phyloP scores from a whole-genome alignment of 2,113 vertebrate species.

The Nerophis lumbriciformis region DNA sequence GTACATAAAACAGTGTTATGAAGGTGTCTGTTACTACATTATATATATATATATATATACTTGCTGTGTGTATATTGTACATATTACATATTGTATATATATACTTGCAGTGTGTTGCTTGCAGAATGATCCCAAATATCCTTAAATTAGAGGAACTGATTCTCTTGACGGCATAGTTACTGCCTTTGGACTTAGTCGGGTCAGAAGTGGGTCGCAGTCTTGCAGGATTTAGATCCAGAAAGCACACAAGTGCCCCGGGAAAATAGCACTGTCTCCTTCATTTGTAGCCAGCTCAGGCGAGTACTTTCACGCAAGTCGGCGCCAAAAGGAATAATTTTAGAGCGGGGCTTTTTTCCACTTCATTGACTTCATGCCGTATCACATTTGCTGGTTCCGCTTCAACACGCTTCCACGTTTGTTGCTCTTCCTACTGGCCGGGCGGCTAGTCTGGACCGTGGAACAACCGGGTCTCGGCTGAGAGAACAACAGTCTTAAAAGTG shows the following conservation, averaged over 20 bases:
- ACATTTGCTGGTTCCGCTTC: slow-evolving; percentile 37
- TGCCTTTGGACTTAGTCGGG: too few species aligned
- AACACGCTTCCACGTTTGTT: slow-evolving; percentile 13
- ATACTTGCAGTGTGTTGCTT: too few species aligned
- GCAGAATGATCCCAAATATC: too few species aligned
- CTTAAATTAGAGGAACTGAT: too few species aligned
- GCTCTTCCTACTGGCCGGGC: slow-evolving; percentile 18
- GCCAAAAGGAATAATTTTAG: slow-evolving; percentile 45
- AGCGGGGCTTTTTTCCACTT: slow-evolving; percentile 29
- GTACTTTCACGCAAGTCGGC: slow-evolving; percentile 21
- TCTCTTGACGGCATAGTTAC: too few species aligned
- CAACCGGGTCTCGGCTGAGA: not conserved
- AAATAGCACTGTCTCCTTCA: slow-evolving; percentile 12
- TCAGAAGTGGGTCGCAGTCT: slow-evolving; percentile 3
- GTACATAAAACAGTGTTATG: too few species aligned
- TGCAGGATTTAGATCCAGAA: not conserved
- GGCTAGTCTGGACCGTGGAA: slow-evolving; percentile 1
- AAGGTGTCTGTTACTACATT: too few species aligned
- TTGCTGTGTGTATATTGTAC: too few species aligned
- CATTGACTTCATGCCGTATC: slow-evolving; percentile 28
- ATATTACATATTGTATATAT: too few species aligned
- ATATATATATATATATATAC: too few species aligned
- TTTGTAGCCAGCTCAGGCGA: slow-evolving; percentile 27
- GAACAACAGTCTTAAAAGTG: not conserved
- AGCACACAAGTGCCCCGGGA: slow-evolving; percentile 12